phyloP scores from a whole-genome alignment of 2,797 vertebrate species.

The Alca torda region DNA sequence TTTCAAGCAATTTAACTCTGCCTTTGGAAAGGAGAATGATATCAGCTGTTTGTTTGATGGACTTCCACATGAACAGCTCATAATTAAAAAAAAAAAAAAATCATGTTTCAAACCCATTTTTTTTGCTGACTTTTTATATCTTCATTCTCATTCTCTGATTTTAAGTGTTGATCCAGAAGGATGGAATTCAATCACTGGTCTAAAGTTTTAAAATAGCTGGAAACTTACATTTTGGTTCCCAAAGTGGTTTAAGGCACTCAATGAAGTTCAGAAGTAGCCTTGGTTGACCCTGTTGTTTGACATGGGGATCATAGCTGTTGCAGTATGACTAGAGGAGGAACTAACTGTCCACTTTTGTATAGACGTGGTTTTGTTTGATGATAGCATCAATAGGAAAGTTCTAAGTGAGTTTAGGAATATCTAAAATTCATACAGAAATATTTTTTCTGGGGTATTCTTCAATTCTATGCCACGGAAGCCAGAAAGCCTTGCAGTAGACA shows the following conservation, averaged over 20 bases:
- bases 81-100: neutral
- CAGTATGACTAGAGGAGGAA: neutral
- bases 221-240: neutral
- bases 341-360: neutral
- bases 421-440: neutral
- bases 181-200: neutral
- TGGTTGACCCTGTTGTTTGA: neutral
- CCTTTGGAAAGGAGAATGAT: neutral
- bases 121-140: neutral
- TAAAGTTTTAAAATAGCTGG: neutral
- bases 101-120: neutral
- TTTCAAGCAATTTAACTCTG: neutral
- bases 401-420: neutral
- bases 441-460: neutral
- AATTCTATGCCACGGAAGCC: neutral
- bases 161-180: neutral
- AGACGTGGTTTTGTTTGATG: neutral
- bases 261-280: neutral
- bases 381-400: rapidly evolving
- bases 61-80: neutral
- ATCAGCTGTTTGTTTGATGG: neutral
- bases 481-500: neutral
- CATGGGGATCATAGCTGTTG: neutral
- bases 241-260: neutral
- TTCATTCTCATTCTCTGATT: neutral